A percentile compares a stretch with the other conserved stretches of the same genome.
These are phyloP conservation scores for Ips nitidus DNA, from an alignment of 1,140 invertebrate species.

Conservation along the genomic window DNA sequence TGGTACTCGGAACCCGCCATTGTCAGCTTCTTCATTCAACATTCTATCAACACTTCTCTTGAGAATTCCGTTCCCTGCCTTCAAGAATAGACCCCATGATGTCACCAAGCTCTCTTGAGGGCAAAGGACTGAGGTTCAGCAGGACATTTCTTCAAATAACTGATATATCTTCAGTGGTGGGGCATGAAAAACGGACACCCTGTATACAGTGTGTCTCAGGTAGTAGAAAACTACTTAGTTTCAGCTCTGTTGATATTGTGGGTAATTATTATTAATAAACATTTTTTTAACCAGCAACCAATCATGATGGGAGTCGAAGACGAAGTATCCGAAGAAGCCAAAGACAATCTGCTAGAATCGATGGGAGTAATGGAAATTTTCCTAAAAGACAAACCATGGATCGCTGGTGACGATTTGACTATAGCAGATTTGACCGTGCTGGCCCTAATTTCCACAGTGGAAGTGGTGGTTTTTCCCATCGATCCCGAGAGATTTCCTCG, in stretches of 20 bases:
- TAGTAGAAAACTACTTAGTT: conserved; percentile 2
- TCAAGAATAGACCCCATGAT: no score
- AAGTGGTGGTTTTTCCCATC: conserved; percentile 29
- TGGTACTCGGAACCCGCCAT: no score
- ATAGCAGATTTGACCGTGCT: conserved; percentile 58
- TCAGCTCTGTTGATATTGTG: conserved; percentile 1
- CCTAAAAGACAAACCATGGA: conserved; percentile 54
- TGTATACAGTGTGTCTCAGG: not conserved
- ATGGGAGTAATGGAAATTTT: conserved; percentile 60
- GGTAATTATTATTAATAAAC: not conserved
- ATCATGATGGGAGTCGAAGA: conserved; percentile 34
- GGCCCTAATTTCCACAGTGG: conserved; percentile 46
- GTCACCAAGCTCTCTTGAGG: no score
- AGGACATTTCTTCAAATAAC: no score
- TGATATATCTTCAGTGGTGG: no score
- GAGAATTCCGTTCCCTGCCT: no score
- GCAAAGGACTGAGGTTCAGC: no score
- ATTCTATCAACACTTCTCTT: no score
- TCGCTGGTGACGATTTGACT: conserved; percentile 54
- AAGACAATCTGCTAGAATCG: conserved; percentile 45
- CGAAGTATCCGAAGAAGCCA: conserved; percentile 34
- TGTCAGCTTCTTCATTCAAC: no score
- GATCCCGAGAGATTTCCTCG: conserved; percentile 40
- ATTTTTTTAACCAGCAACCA: conserved; percentile 17
- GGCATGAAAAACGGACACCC: no score